A percentile compares a stretch with the other conserved stretches of the same genome.
Conservation (phyloP, 2,797 vertebrate species). For the Chrosomus eos region DNA sequence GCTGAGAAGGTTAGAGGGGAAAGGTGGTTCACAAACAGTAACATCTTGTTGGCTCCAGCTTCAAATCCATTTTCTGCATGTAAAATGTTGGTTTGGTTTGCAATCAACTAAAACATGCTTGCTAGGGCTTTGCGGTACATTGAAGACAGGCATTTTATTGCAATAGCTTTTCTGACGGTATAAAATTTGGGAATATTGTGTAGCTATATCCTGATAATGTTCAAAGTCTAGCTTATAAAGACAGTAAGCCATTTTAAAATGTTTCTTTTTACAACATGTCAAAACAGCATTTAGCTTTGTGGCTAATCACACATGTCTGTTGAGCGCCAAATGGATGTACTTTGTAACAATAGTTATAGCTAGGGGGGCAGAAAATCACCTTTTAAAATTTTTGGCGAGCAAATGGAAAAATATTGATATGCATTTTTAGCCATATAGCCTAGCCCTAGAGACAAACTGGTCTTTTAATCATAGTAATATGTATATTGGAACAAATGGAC, state of each 20-base stretch:
- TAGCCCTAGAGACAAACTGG: background rate
- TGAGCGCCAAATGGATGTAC: background rate
- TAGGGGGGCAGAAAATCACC: background rate
- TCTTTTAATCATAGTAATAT: background rate
- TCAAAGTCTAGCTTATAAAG: background rate
- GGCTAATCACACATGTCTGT: background rate
- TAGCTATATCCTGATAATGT: background rate
- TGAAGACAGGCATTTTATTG: background rate
- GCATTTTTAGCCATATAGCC: background rate
- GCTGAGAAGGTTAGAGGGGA: conserved; percentile 30
- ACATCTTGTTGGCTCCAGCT: background rate
- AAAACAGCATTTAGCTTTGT: background rate
- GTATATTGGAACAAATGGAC: background rate
- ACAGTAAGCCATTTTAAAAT: background rate
- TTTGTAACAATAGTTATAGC: background rate
- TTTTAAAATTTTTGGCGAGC: background rate
- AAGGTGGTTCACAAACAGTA: conserved; percentile 1
- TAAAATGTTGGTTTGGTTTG: conserved; percentile 9
- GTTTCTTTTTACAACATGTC: background rate
- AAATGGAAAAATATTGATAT: background rate
- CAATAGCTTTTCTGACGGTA: background rate
- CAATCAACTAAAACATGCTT: conserved; percentile 17
- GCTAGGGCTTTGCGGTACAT: background rate
- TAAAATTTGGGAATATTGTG: background rate
- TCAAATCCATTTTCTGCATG: background rate